Conservation (phyloP, 2,888 invertebrate species). For the Cabera pusaria region DNA sequence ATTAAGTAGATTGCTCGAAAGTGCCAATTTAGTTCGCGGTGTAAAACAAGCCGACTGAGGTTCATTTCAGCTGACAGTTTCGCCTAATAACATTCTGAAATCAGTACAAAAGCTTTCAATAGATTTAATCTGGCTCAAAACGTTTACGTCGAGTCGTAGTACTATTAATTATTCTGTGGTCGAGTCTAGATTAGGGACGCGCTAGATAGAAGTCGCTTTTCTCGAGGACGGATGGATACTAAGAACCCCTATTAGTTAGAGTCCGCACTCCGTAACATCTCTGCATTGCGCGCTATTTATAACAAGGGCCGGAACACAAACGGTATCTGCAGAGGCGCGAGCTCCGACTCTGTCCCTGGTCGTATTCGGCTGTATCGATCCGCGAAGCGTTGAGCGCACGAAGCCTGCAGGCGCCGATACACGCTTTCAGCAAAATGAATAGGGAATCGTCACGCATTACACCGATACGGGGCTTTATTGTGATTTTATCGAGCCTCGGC, state of each 20-base stretch:
- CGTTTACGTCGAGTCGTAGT: no score
- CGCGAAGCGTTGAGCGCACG: conserved; percentile 19
- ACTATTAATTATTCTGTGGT: no score
- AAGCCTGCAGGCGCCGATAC: conserved; percentile 26
- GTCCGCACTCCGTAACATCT: background rate
- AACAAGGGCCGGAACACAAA: background rate
- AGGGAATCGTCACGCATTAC: conserved; percentile 32
- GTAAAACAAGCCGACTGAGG: conserved; percentile 4
- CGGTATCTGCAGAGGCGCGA: conserved; percentile 4
- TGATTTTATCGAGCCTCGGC: conserved; percentile 21
- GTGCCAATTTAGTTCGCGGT: conserved; percentile 21
- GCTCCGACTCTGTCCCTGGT: conserved; percentile 1
- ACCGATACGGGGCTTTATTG: conserved; percentile 19
- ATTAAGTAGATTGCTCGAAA: conserved; percentile 20
- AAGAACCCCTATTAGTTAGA: conserved; percentile 6
- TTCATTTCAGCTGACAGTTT: conserved; percentile 13
- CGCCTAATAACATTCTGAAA: conserved; percentile 1
- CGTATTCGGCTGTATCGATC: conserved; percentile 25
- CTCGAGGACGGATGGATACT: conserved; percentile 13
- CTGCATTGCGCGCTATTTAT: conserved; percentile 13
- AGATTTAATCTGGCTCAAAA: no score
- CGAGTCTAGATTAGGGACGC: no score
- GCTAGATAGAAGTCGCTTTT: no score
- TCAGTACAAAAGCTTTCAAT: conserved; percentile 11
- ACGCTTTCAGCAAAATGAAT: conserved; percentile 26